phyloP scores from a whole-genome alignment of 1,140 invertebrate genomes.

The Philotrypesis tridentata region DNA sequence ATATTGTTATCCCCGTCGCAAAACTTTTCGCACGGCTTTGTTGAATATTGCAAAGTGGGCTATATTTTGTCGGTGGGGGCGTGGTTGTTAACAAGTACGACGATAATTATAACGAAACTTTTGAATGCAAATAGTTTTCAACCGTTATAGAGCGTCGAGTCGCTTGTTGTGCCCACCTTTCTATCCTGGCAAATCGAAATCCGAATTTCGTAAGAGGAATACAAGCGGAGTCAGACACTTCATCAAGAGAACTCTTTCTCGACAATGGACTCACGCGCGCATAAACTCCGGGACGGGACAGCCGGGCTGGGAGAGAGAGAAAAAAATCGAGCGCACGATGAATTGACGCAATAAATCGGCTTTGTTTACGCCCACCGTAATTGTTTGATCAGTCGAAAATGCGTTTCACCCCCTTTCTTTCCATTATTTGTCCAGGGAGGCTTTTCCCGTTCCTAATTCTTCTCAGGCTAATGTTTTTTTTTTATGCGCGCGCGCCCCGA shows the following conservation, averaged over 20 bases:
- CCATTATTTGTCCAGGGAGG: not conserved
- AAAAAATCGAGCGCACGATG: not conserved
- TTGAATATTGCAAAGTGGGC: too few relatives aligned
- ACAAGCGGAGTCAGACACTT: not conserved
- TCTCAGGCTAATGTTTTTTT: not conserved
- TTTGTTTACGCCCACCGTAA: not conserved
- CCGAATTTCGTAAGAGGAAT: too few relatives aligned
- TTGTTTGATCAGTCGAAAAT: constrained; percentile 7
- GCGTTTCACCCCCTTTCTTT: not conserved
- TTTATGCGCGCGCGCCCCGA: not conserved
- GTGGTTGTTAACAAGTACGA: too few relatives aligned
- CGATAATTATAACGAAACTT: too few relatives aligned
- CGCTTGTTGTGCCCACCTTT: not conserved
- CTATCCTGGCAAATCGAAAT: not conserved
- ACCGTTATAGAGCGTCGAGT: too few relatives aligned
- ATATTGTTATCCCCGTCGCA: too few relatives aligned
- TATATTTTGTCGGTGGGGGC: too few relatives aligned
- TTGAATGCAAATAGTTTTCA: too few relatives aligned
- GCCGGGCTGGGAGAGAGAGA: not conserved
- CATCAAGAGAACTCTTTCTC: not conserved
- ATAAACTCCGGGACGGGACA: not conserved
- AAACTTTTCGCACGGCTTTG: too few relatives aligned
- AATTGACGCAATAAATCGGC: not conserved
- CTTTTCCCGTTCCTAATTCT: not conserved
- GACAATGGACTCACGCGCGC: not conserved